phyloP scores from a whole-genome alignment of 2,888 invertebrate genomes.

The Drosophila pseudotakahashii region DNA sequence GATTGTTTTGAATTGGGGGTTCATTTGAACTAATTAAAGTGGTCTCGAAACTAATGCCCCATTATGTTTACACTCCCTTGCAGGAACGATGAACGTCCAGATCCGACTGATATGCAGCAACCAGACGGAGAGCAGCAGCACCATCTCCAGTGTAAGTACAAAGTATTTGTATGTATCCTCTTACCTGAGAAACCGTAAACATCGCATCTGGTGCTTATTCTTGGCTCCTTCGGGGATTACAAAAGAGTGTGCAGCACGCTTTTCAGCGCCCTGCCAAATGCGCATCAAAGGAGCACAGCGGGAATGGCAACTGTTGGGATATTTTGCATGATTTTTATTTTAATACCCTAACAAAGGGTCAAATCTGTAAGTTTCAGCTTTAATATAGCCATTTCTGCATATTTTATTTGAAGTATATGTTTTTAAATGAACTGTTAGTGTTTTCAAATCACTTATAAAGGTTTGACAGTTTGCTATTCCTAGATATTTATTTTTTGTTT shows the following conservation, averaged over 20 bases:
- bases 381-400: too few species aligned
- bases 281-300: constrained; percentile 42
- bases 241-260: constrained; percentile 45
- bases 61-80: constrained; percentile 43
- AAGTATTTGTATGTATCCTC: constrained; percentile 10
- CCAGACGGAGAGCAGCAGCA: constrained; percentile 59
- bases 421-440: too few species aligned
- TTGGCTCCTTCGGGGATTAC: constrained; percentile 21
- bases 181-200: constrained; percentile 3
- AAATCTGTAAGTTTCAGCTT: too few species aligned
- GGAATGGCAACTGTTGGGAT: constrained; percentile 6
- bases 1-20: constrained; percentile 39
- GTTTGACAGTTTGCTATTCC: too few species aligned
- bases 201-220: constrained; percentile 13
- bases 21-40: constrained; percentile 65
- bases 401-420: too few species aligned
- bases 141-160: constrained; percentile 79
- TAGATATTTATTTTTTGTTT: too few species aligned
- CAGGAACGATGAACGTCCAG: constrained; percentile 81
- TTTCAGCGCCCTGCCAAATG: constrained; percentile 48
- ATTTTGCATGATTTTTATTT: constrained; percentile 9
- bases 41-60: constrained; percentile 46
- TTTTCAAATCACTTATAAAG: not conserved
- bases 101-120: constrained; percentile 81
- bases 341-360: constrained; percentile 4